phyloP scores from a whole-genome alignment of 2,113 vertebrate genomes.

The Leucoraja erinaceus region DNA sequence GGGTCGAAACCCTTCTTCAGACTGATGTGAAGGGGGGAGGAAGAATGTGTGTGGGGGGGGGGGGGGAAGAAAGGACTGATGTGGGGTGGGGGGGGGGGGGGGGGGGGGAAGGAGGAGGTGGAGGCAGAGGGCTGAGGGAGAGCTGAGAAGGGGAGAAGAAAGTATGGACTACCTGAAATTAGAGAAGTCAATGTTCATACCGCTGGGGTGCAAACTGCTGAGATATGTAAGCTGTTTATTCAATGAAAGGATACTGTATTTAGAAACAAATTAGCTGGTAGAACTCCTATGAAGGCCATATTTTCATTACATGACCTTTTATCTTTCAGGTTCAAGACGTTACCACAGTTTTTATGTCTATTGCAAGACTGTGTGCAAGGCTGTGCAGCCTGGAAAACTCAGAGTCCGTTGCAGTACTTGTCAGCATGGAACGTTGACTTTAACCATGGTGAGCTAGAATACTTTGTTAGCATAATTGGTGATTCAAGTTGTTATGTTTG shows the following conservation, averaged over 20 bases:
- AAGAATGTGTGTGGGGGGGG: too few species aligned
- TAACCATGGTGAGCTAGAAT: constrained; percentile 65
- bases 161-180: too few species aligned
- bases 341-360: constrained; percentile 79
- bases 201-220: too few species aligned
- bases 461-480: not conserved
- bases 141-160: too few species aligned
- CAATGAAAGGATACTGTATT: not conserved
- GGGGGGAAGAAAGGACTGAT: too few species aligned
- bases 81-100: too few species aligned
- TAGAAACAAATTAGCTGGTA: not conserved
- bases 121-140: too few species aligned
- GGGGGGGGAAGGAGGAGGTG: too few species aligned
- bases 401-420: constrained; percentile 70
- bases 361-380: constrained; percentile 71
- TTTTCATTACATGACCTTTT: not conserved
- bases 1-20: too few species aligned
- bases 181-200: too few species aligned
- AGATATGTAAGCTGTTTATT: not conserved
- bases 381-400: constrained; percentile 76
- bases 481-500: not conserved
- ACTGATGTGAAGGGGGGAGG: too few species aligned
- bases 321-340: constrained; percentile 51
- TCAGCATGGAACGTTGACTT: constrained; percentile 68
- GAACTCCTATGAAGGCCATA: not conserved